A percentile compares a stretch with the other conserved stretches of the same genome.
Evolutionary conservation across 2,797 vertebrate genomes (phyloP).

Genomic region (Manis pentadactyla): DNA sequence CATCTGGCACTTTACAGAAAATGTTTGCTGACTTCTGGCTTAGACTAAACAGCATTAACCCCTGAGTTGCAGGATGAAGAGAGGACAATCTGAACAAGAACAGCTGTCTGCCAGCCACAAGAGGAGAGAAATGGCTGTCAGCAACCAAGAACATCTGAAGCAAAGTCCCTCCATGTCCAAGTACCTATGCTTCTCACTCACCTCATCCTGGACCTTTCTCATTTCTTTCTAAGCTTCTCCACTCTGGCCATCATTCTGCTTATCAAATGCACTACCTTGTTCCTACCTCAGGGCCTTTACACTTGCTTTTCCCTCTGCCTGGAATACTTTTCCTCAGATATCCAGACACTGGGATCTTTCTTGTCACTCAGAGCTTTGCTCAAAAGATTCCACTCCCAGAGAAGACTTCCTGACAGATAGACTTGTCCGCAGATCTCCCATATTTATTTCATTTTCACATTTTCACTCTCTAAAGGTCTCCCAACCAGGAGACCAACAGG

Average conservation of each 20-base stretch:
- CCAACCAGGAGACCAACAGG: background rate
- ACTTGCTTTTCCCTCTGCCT: background rate
- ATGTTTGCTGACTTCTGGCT: background rate
- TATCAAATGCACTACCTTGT: background rate
- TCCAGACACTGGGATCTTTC: background rate
- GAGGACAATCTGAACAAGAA: background rate
- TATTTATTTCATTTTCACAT: background rate
- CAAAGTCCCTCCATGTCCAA: accelerated
- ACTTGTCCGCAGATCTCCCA: background rate
- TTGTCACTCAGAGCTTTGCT: background rate
- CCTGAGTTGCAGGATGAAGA: background rate
- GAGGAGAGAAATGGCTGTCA: background rate
- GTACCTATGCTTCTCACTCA: background rate
- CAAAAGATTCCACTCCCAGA: background rate
- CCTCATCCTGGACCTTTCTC: background rate
- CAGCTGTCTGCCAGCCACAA: background rate
- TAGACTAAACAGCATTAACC: background rate
- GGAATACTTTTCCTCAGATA: background rate
- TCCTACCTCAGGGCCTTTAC: background rate
- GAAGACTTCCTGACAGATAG: background rate
- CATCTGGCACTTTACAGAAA: background rate
- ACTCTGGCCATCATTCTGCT: background rate
- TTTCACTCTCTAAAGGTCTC: background rate
- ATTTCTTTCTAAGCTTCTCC: background rate
- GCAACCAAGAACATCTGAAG: background rate